These are phyloP conservation scores for Oreochromis spilurus DNA, from an alignment of 2,113 vertebrate species.

Conservation along the genomic window DNA sequence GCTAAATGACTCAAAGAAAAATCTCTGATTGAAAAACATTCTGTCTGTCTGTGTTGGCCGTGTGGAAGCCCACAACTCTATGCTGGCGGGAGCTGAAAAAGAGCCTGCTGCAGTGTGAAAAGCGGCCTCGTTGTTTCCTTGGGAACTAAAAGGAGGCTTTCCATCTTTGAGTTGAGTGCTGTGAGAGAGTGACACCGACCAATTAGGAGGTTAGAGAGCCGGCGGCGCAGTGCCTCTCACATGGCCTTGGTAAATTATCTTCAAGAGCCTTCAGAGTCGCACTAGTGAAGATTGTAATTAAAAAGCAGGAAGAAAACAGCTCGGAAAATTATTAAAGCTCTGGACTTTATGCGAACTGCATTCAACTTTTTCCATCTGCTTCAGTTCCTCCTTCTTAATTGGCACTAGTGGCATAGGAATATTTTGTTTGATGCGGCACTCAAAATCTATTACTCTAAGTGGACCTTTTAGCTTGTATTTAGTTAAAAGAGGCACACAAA, in stretches of 20 bases:
- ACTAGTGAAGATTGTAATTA: neutral
- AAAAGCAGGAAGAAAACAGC: neutral
- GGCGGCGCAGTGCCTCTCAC: neutral
- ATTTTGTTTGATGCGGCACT: neutral
- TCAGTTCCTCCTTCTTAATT: neutral
- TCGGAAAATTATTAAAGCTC: neutral
- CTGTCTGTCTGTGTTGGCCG: neutral
- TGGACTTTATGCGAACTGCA: neutral
- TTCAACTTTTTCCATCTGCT: neutral
- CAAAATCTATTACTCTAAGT: neutral
- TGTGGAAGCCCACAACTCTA: neutral
- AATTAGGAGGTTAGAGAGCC: constrained; percentile 21
- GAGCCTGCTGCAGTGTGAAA: constrained; percentile 8
- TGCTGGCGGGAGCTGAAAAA: neutral
- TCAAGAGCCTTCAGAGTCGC: constrained; percentile 13
- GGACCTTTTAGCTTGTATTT: neutral
- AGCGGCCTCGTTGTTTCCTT: constrained; percentile 44
- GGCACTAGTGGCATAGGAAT: neutral
- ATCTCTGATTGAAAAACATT: neutral
- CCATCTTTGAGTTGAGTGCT: neutral
- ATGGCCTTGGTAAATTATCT: constrained; percentile 12
- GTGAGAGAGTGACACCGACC: constrained; percentile 6
- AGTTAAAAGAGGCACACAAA: neutral
- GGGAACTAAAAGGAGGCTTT: constrained; percentile 44
- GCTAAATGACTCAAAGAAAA: neutral